Conservation (phyloP, 2,797 vertebrate genomes). For the Acridotheres tristis region DNA sequence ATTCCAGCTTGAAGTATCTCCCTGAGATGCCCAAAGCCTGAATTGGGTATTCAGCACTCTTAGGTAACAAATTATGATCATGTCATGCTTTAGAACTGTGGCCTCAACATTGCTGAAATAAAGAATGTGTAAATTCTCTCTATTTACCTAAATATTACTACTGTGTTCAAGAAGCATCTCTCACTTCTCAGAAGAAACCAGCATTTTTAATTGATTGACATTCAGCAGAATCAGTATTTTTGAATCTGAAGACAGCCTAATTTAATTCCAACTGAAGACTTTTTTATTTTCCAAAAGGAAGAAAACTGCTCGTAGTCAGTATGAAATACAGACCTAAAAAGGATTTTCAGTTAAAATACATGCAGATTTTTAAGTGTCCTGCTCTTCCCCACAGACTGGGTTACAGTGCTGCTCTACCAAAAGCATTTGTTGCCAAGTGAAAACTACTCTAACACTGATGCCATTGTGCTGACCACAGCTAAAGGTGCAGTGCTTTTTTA, state of each 20-base stretch:
- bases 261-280: background rate
- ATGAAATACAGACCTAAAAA: background rate
- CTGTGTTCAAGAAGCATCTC: background rate
- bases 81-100: background rate
- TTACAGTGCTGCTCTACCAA: constrained; percentile 27
- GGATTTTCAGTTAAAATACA: background rate
- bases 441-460: background rate
- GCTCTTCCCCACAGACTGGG: background rate
- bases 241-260: background rate
- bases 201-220: background rate
- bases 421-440: background rate
- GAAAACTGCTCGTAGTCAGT: background rate
- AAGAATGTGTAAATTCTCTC: background rate
- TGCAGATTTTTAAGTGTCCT: background rate
- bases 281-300: background rate
- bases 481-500: background rate
- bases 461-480: background rate
- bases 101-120: background rate
- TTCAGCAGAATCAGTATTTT: background rate
- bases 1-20: constrained; percentile 25
- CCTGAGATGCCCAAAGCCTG: constrained; percentile 33
- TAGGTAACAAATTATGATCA: background rate
- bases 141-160: background rate
- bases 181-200: background rate
- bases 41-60: background rate